Percentiles rank a stretch among this genome's conserved stretches.
phyloP scores from a whole-genome alignment of 2,113 vertebrate genomes.

The Chaetura pelagica region DNA sequence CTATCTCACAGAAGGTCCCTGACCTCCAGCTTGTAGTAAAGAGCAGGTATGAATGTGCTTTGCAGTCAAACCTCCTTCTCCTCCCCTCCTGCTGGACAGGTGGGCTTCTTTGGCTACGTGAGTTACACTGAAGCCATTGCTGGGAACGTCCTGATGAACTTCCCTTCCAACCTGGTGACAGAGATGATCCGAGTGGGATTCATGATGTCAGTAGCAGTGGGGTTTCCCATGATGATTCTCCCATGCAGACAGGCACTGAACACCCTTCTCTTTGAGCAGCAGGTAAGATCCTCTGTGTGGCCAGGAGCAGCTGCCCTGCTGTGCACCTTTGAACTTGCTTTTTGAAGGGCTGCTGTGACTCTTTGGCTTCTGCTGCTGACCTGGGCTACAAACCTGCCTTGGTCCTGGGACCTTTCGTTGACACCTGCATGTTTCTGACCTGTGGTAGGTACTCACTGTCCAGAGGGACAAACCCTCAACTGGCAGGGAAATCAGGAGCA shows the following conservation, averaged over 20 bases:
- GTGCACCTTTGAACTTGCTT: background rate
- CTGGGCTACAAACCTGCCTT: background rate
- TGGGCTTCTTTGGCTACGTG: constrained; percentile 97
- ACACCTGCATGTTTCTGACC: accelerated
- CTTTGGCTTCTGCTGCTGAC: background rate
- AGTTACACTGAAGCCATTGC: constrained; percentile 94
- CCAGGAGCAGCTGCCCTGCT: background rate
- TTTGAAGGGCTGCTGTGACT: background rate
- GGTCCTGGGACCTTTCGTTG: background rate
- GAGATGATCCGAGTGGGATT: constrained; percentile 96
- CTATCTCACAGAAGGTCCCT: accelerated
- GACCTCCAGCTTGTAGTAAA: background rate
- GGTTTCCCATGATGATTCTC: constrained; percentile 99
- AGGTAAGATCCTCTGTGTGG: constrained; percentile 77
- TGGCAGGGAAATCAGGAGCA: background rate
- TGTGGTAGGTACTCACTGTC: accelerated
- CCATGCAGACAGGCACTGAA: constrained; percentile 96
- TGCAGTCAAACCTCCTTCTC: background rate
- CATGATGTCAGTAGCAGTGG: constrained; percentile 97
- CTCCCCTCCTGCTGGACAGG: constrained; percentile 72
- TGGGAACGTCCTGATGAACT: constrained; percentile 96
- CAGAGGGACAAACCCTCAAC: background rate
- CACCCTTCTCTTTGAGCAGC: constrained; percentile 97
- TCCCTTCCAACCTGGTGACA: constrained; percentile 95
- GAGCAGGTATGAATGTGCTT: background rate